Evolutionary conservation across 2,113 vertebrate genomes (phyloP).

Genomic region (Saguinus midas): DNA sequence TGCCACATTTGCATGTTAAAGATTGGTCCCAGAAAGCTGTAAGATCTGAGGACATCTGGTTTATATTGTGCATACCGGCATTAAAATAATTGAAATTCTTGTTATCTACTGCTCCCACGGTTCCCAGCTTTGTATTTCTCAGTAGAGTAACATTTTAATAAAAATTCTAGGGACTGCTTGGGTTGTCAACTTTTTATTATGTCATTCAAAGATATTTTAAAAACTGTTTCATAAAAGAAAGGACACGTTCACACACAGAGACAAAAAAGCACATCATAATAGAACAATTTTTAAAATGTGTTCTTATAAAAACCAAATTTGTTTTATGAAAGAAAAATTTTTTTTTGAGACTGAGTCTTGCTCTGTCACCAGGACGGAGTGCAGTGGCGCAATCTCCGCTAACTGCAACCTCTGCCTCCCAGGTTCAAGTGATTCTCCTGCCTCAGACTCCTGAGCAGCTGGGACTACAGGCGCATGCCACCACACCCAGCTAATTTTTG

Average conservation of each 20-base stretch:
- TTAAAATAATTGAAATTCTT: conserved; percentile 39
- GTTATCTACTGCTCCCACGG: not conserved
- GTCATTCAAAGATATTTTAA: not conserved
- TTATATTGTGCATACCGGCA: not conserved
- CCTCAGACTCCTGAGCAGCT: too few species aligned
- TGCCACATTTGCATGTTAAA: not conserved
- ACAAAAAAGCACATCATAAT: not conserved
- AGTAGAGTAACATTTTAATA: not conserved
- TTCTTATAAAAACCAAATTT: not conserved
- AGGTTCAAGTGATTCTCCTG: too few species aligned
- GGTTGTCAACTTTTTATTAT: not conserved
- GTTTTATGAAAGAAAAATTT: not conserved
- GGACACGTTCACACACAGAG: not conserved
- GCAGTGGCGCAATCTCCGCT: too few species aligned
- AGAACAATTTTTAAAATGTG: not conserved
- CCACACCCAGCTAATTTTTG: too few species aligned
- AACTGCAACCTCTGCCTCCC: too few species aligned
- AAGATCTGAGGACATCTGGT: not conserved
- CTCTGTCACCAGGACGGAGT: too few species aligned
- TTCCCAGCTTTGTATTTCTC: not conserved
- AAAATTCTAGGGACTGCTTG: not conserved
- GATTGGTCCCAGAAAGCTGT: not conserved
- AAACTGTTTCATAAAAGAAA: conserved; percentile 35
- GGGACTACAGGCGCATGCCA: too few species aligned
- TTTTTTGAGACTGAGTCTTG: too few species aligned